phyloP scores from a whole-genome alignment of 2,888 invertebrate genomes.

The Ormia ochracea region DNA sequence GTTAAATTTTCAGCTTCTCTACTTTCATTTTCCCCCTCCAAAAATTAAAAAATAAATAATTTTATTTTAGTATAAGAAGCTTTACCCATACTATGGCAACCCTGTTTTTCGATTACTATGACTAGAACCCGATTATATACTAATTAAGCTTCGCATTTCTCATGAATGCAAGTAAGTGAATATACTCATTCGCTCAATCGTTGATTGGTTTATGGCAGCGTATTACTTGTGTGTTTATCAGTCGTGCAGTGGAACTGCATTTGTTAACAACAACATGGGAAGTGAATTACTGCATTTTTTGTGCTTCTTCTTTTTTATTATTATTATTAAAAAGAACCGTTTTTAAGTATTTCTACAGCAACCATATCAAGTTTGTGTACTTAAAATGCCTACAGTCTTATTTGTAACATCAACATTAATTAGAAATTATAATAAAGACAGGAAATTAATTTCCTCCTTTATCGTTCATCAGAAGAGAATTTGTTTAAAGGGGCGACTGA shows the following conservation, averaged over 20 bases:
- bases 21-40: too few species aligned
- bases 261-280: conserved; percentile 23
- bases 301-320: not conserved
- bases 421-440: conserved; percentile 42
- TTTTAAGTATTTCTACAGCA: not conserved
- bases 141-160: not conserved
- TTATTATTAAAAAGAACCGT: conserved; percentile 6
- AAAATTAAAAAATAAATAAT: too few species aligned
- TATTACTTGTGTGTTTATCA: not conserved
- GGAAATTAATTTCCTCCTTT: conserved; percentile 59
- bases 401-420: conserved; percentile 21
- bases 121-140: conserved; percentile 25
- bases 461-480: conserved; percentile 26
- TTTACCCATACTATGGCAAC: too few species aligned
- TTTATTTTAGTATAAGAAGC: too few species aligned
- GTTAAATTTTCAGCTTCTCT: too few species aligned
- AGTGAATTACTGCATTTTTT: conserved; percentile 14
- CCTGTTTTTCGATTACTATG: too few species aligned
- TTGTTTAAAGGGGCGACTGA: not conserved
- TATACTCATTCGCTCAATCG: too few species aligned
- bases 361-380: conserved; percentile 1
- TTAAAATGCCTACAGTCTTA: conserved; percentile 17
- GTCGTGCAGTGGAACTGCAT: conserved; percentile 38
- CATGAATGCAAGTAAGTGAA: too few species aligned
- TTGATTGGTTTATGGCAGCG: too few species aligned